Percentiles rank a stretch among this genome's conserved stretches.
Evolutionary conservation across 2,888 invertebrate genomes (phyloP).

Genomic region (Amphipyra tragopoginis): DNA sequence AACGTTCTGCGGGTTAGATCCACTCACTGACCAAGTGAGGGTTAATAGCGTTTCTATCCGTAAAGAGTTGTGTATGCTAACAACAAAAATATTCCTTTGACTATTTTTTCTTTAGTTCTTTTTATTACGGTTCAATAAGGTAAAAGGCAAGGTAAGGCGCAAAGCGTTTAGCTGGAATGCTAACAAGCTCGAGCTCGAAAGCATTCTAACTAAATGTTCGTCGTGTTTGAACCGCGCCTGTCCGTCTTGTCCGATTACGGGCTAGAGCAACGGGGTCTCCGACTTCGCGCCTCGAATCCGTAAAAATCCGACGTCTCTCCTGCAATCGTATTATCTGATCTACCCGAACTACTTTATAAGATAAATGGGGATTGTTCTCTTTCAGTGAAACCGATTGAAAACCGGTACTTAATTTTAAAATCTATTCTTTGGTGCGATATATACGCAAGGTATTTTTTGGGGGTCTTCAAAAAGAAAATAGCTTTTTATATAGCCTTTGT

Average conservation of each 20-base stretch:
- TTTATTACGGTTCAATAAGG: slow-evolving; percentile 4
- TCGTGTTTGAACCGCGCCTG: slow-evolving; percentile 19
- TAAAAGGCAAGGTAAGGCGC: slow-evolving; percentile 13
- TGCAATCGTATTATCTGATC: slow-evolving; percentile 79
- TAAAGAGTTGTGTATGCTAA: slow-evolving; percentile 11
- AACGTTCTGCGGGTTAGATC: slow-evolving; percentile 28
- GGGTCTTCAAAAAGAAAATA: slow-evolving; percentile 15
- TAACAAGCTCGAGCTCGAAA: slow-evolving; percentile 19
- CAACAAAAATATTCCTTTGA: slow-evolving; percentile 6
- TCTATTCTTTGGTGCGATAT: slow-evolving; percentile 50
- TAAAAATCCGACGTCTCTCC: slow-evolving; percentile 73
- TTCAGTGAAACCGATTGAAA: slow-evolving; percentile 74
- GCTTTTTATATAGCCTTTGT: slow-evolving; percentile 8
- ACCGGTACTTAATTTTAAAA: slow-evolving; percentile 64
- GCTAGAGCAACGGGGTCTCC: slow-evolving; percentile 54
- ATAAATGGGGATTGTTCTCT: slow-evolving; percentile 82
- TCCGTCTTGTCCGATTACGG: slow-evolving; percentile 56
- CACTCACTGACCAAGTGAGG: slow-evolving; percentile 32
- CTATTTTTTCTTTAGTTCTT: not conserved
- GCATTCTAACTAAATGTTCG: no score
- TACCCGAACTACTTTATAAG: slow-evolving; percentile 73
- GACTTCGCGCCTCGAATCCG: slow-evolving; percentile 70
- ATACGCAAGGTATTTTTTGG: slow-evolving; percentile 18
- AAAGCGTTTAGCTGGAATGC: slow-evolving; percentile 26
- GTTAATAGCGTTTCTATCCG: slow-evolving; percentile 28